Conservation (phyloP, 2,888 invertebrate species). For the Julus scandinavius region DNA sequence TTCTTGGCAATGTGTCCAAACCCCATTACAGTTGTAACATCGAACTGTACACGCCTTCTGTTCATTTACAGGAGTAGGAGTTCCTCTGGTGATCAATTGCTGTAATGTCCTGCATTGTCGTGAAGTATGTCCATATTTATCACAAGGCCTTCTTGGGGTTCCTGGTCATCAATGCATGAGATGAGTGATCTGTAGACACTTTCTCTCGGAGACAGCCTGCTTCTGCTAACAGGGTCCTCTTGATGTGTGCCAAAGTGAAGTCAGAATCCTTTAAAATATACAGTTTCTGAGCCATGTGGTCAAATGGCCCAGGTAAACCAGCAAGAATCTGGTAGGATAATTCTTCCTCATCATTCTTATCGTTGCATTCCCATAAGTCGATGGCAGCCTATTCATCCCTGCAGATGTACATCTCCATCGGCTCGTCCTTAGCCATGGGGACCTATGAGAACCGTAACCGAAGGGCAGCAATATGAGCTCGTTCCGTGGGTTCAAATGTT, state of each 20-base stretch:
- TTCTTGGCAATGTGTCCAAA: background rate
- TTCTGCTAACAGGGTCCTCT: background rate
- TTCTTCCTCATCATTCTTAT: background rate
- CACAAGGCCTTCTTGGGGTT: background rate
- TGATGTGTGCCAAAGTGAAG: background rate
- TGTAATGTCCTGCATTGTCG: background rate
- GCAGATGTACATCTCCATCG: background rate
- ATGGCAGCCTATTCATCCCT: too few species aligned
- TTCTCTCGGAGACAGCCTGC: background rate
- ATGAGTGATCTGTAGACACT: too few species aligned
- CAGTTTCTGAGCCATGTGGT: background rate
- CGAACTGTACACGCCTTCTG: too few species aligned
- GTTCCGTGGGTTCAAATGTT: background rate
- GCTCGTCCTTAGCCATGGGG: background rate
- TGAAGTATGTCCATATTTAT: background rate
- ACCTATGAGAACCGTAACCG: background rate
- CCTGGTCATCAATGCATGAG: background rate
- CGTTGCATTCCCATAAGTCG: background rate
- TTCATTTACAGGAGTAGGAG: too few species aligned
- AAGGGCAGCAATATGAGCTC: background rate
- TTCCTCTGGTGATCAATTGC: too few species aligned
- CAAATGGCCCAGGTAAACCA: background rate
- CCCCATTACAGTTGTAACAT: background rate
- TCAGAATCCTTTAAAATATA: background rate
- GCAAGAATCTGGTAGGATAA: background rate